A percentile compares a stretch with the other conserved stretches of the same genome.
Evolutionary conservation across 2,113 vertebrate species (phyloP).

Genomic region (Elgaria multicarinata): DNA sequence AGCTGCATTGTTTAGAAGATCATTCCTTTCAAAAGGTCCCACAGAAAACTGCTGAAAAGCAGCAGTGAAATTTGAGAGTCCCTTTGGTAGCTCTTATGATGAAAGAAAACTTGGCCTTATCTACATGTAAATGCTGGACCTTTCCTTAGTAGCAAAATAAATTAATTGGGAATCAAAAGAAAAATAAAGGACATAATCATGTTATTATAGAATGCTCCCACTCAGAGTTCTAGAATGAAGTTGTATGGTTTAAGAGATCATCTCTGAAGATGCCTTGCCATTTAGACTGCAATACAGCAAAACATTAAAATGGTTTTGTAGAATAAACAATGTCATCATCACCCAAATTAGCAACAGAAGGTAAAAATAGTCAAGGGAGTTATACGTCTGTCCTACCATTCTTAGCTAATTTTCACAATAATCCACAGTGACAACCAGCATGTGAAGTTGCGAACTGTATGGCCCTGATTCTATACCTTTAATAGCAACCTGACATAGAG

Average conservation of each 20-base stretch:
- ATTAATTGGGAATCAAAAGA: constrained; percentile 10
- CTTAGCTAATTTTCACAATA: background rate
- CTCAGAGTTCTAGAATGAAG: background rate
- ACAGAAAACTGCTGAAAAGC: background rate
- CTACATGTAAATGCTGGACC: background rate
- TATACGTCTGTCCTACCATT: background rate
- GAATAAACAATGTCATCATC: background rate
- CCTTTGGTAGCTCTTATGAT: background rate
- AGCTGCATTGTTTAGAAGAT: background rate
- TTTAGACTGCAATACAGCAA: background rate
- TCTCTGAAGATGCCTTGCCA: background rate
- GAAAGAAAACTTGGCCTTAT: constrained; percentile 1
- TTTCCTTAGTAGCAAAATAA: constrained; percentile 9
- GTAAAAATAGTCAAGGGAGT: constrained; percentile 2
- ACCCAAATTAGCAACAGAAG: constrained; percentile 26
- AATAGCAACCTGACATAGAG: background rate
- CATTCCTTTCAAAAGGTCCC: constrained; percentile 13
- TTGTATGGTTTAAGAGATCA: constrained; percentile 2
- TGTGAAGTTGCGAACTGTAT: background rate
- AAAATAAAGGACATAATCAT: constrained; percentile 12
- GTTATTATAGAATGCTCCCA: background rate
- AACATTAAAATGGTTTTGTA: background rate
- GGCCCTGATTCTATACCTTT: background rate
- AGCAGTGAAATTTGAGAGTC: background rate
- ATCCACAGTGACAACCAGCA: background rate